Base-by-base conservation (phyloP, 2,888 invertebrate species). In the Andricus quercusramuli region DNA sequence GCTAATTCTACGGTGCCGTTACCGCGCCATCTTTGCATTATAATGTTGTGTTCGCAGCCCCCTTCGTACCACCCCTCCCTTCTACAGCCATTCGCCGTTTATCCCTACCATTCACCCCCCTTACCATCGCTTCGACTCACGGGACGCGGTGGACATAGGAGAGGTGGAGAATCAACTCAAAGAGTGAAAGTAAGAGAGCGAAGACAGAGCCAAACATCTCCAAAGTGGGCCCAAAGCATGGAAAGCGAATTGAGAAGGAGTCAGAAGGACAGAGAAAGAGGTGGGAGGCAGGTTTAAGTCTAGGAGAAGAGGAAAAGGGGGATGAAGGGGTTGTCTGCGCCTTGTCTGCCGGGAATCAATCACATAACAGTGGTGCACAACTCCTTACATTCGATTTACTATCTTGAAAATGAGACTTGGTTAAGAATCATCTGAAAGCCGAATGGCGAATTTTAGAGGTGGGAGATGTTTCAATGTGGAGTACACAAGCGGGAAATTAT, bases 11-110 rank as follows among this genome's bases (percentile, higher is more conserved):
- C 92, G 92, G 92, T 92, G 91, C 92, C 90, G 91, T 91, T 87
- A 89, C 91, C 90, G 91, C 92, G 92, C 92, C 92, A 92, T 92
- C 92, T 92, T 92, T 92, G 92, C 92, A 92, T 92, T 91, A 92
- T 92, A 92, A 92, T 92, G 90, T 89, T 88, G 88, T 87, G 89
- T 87, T 88, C 87, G 86, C 84, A 86, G 85, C 88, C 91, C 90
- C 86, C 88, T 85, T 85, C 83, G 78, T 79, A 66, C 66, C 79
- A 47, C 76, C 81, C 85, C 82, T 84, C 84, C n/a, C n/a, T n/a
- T n/a, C n/a, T n/a, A n/a, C 83, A 80, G 82, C 83, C 83, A 82
- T 83, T 83, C 82, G 80, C 82, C 83, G 81, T 85, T 62, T 83
- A 80, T 80, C 82, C 85, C 84, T 85, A 83, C 86, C 84, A 84